Conservation (phyloP, 2,113 vertebrate genomes). For the Aphyosemion australe region DNA sequence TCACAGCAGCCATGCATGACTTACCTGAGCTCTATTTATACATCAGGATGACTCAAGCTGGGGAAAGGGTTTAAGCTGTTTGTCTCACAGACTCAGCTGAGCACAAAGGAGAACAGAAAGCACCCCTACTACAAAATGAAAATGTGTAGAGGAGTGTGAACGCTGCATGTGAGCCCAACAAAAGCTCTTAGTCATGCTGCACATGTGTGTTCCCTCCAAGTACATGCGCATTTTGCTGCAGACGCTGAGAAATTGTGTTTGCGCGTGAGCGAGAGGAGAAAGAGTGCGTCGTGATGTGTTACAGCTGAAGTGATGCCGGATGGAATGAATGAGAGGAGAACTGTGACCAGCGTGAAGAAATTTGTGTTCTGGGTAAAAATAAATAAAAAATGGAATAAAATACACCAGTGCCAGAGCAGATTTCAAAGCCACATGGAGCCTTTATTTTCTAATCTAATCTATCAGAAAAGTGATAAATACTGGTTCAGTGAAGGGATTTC, state of each 20-base stretch:
- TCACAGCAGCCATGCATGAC: slow-evolving; percentile 41
- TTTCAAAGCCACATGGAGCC: slow-evolving; percentile 2
- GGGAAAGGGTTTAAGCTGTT: slow-evolving; percentile 36
- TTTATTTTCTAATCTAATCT: not conserved
- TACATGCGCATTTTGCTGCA: slow-evolving; percentile 21
- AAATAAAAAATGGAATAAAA: no score
- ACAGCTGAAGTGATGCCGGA: slow-evolving; percentile 31
- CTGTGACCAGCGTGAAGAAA: slow-evolving; percentile 36
- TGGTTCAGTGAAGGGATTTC: not conserved
- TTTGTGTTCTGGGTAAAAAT: slow-evolving; percentile 22
- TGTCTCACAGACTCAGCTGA: slow-evolving; percentile 38
- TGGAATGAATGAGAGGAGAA: slow-evolving; percentile 38
- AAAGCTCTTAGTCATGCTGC: slow-evolving; percentile 12
- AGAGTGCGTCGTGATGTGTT: slow-evolving; percentile 28
- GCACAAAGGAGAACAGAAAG: slow-evolving; percentile 39
- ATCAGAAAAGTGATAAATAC: not conserved
- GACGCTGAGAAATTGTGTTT: slow-evolving; percentile 12
- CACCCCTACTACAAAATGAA: not conserved
- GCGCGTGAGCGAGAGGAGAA: slow-evolving; percentile 1
- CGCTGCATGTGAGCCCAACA: slow-evolving; percentile 23
- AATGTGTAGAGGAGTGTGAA: slow-evolving; percentile 29
- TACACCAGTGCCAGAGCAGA: slow-evolving; percentile 8
- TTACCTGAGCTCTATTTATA: slow-evolving; percentile 61
- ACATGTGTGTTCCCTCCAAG: slow-evolving; percentile 13
- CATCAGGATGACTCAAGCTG: slow-evolving; percentile 37